These are phyloP conservation scores for Rhaphigaster nebulosa DNA, from an alignment of 2,888 invertebrate genomes.

Conservation along the genomic window DNA sequence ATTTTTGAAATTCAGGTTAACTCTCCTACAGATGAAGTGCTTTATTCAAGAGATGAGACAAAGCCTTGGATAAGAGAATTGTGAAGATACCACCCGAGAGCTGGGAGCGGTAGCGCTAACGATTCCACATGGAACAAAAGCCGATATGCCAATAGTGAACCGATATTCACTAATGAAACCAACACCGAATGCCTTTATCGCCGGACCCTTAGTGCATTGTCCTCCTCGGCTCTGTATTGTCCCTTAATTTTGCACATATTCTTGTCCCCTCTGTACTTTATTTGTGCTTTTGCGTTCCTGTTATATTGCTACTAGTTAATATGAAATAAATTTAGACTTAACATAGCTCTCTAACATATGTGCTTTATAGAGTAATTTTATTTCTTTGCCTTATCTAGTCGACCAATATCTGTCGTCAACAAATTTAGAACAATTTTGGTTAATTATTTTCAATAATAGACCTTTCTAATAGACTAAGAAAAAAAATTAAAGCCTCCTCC, in stretches of 20 bases:
- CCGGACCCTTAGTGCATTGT: neutral
- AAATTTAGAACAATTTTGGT: no score
- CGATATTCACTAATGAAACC: conserved; percentile 23
- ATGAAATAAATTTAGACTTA: neutral
- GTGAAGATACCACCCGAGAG: neutral
- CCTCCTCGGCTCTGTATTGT: neutral
- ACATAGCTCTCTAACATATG: no score
- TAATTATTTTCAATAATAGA: no score
- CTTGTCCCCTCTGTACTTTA: neutral
- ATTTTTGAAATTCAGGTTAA: no score
- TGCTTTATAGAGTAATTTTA: no score
- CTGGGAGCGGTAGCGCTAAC: neutral
- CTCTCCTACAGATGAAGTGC: neutral
- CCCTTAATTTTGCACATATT: neutral
- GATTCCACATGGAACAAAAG: neutral
- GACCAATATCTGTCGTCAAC: no score
- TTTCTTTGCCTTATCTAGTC: no score
- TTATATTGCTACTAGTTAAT: neutral
- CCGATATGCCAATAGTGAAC: neutral
- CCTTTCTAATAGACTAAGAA: no score
- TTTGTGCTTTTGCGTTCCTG: neutral
- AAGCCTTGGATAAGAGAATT: neutral
- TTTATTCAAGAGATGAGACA: neutral
- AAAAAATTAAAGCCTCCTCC: no score
- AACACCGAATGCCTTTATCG: conserved; percentile 10